A percentile compares a stretch with the other conserved stretches of the same genome.
phyloP scores from a whole-genome alignment of 2,113 vertebrate species.

The Hippocampus guttulatus region DNA sequence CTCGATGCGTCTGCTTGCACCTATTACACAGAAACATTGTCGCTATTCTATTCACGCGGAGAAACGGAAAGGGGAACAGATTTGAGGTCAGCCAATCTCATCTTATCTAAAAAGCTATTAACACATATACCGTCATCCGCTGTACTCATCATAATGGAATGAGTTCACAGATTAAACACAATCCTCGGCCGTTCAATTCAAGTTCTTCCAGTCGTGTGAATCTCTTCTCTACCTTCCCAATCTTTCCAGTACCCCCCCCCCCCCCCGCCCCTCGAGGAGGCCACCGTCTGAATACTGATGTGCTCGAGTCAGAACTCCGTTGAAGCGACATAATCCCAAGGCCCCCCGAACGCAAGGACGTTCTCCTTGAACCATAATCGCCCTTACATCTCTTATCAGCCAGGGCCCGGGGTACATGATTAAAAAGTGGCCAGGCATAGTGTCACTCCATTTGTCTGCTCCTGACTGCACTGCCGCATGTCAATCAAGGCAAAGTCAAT shows the following conservation, averaged over 20 bases:
- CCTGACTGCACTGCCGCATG: constrained; percentile 34
- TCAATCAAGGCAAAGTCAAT: constrained; percentile 55
- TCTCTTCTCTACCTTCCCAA: constrained; percentile 33
- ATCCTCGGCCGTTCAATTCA: constrained; percentile 35
- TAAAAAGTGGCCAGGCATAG: constrained; percentile 57
- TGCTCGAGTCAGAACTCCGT: constrained; percentile 43
- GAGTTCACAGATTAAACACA: constrained; percentile 45
- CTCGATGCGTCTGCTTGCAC: constrained; percentile 14
- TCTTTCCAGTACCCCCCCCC: constrained; percentile 44
- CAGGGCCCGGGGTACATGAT: constrained; percentile 56
- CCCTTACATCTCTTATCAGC: constrained; percentile 68
- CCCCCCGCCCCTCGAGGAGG: constrained; percentile 7
- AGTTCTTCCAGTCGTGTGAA: constrained; percentile 21
- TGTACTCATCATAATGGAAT: constrained; percentile 48
- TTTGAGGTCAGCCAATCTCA: constrained; percentile 45
- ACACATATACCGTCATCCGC: constrained; percentile 36
- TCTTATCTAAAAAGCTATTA: constrained; percentile 48
- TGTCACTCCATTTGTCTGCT: constrained; percentile 39
- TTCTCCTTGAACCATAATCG: constrained; percentile 68
- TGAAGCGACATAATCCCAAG: constrained; percentile 59
- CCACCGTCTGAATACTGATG: constrained; percentile 64
- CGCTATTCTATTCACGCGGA: constrained; percentile 16
- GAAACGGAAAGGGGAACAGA: constrained; percentile 32
- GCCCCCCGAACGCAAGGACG: constrained; percentile 55
- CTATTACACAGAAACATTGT: constrained; percentile 23